Evolutionary conservation across 2,113 vertebrate species (phyloP), one percentile per base, ranked within the genome.

Genomic region (Solea senegalensis): DNA sequence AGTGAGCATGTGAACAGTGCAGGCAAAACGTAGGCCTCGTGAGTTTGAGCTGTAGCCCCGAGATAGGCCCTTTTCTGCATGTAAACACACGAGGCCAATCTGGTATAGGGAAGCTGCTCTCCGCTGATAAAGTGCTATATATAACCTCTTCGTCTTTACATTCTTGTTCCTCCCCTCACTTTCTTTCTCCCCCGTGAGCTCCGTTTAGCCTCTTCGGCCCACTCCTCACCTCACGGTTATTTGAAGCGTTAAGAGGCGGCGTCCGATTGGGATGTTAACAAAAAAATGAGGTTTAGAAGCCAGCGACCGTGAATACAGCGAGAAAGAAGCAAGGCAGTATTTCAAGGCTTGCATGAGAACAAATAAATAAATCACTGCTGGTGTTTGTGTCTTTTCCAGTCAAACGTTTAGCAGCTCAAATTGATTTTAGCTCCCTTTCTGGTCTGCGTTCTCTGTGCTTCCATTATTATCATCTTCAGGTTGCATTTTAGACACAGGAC

Each of bases 51-150:
- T 74, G 81, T 52, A 81, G 69, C 77, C 86, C 49, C 53, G 46
- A 84, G 84, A 88, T 86, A 87, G 70, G 26, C 79, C 57, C 8
- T 50, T 60, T 69, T 50, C 34, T 28, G 56, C 76, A 80, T 57
- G 51, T 80, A 80, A 81, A 92, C 81, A 89, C 80, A 73, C 55
- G 6, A 59, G 65, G 21, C 53, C 79, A 52, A 79, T 72, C 26
- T 62, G 63, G 74, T 11, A 28, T 28, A 78, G 70, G 72, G 71
- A 80, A 72, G 82, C 89, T 91, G 90, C 78, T 56, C 64, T 66
- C 6, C 55, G 63, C 84, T 89, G 90, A 92, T 91, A 90, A 88
- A 87, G 65, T 68, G 70, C 78, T 76, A 77, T 79, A 64, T 65
- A 59, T 28, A 61, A 69, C 75, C 82, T 61, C 63, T 48, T 46